These are phyloP conservation scores for Serrognathus titanus DNA, from an alignment of 2,888 invertebrate species.

Conservation along the genomic window DNA sequence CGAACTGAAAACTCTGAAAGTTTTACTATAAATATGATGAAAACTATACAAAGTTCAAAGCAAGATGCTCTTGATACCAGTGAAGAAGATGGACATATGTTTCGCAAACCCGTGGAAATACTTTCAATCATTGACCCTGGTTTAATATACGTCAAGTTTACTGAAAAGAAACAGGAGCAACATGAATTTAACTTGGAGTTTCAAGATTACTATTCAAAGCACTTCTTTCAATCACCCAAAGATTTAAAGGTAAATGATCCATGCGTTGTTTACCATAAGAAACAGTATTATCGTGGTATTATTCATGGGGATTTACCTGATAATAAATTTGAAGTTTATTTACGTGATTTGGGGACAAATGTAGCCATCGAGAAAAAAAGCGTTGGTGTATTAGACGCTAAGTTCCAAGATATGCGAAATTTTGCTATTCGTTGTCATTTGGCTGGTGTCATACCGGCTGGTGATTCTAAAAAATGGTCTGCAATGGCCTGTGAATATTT, in stretches of 20 bases:
- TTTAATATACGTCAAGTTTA: conserved; percentile 31
- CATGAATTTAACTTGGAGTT: conserved; percentile 51
- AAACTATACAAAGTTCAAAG: conserved; percentile 17
- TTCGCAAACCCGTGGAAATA: conserved; percentile 32
- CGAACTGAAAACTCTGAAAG: conserved; percentile 10
- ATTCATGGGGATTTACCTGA: conserved; percentile 49
- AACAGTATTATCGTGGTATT: conserved; percentile 64
- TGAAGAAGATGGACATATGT: conserved; percentile 8
- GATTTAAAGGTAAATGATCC: conserved; percentile 55
- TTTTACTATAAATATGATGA: conserved; percentile 22
- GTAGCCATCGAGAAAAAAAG: conserved; percentile 50
- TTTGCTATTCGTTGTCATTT: conserved; percentile 66
- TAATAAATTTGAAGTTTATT: conserved; percentile 54
- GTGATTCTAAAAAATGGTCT: conserved; percentile 60
- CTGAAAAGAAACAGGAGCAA: conserved; percentile 13
- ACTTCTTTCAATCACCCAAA: conserved; percentile 23
- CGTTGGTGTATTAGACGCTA: conserved; percentile 53
- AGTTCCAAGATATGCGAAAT: conserved; percentile 54
- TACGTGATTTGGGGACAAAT: conserved; percentile 63
- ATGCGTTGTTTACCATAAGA: conserved; percentile 52
- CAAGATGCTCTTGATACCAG: conserved; percentile 7
- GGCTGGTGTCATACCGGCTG: conserved; percentile 66
- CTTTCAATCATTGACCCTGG: conserved; percentile 36
- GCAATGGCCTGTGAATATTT: conserved; percentile 60
- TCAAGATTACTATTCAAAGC: conserved; percentile 46